Evolutionary conservation across 2,797 vertebrate genomes (phyloP), one percentile per base, ranked within the genome.

Genomic region (Danio aesculapii): DNA sequence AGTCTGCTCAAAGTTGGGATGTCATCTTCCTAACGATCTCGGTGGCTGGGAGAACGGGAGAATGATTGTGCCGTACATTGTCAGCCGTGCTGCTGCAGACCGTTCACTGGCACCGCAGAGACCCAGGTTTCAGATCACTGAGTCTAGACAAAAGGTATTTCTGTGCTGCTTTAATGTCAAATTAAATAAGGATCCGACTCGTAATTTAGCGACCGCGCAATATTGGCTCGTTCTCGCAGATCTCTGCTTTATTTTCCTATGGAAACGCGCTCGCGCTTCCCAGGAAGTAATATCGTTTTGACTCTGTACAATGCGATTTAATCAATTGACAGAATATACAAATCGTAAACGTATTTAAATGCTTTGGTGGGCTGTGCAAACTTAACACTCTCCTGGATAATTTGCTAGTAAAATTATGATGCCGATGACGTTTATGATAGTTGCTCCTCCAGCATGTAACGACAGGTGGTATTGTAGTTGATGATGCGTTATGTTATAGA

Each of bases 1-100:
- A 95, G 94, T 95, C 91, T 91, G 91, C 90, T 89, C 81, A 88
- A 95, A 95, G 94, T 94, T 95, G 90, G 92, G 89, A 91, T 94
- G 93, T 93, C 93, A 94, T 94, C 89, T 92, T 91, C 85, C 81
- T 88, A 85, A 89, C 89, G 91, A 92, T 91, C 88, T 92, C 92
- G 92, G 92, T 91, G 86, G 77, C 89, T 59, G 89, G 84, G 84
- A 84, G 87, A 87, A 83, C 83, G 84, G 84, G 86, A 87, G 88
- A 87, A 87, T 89, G 87, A 84, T 86, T 90, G 86, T 81, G 74
- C 84, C 76, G 84, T 83, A 62, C 78, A 77, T 76, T 87, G 87
- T 81, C 84, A 49, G 82, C 86, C 87, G 88, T 82, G 89, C 81
- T 88, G 83, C 88, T 89, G 90, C 92, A 88, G 91, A 91, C 87